Evolutionary conservation across 2,888 invertebrate species (phyloP).

Genomic region (Lepidonotus clava): DNA sequence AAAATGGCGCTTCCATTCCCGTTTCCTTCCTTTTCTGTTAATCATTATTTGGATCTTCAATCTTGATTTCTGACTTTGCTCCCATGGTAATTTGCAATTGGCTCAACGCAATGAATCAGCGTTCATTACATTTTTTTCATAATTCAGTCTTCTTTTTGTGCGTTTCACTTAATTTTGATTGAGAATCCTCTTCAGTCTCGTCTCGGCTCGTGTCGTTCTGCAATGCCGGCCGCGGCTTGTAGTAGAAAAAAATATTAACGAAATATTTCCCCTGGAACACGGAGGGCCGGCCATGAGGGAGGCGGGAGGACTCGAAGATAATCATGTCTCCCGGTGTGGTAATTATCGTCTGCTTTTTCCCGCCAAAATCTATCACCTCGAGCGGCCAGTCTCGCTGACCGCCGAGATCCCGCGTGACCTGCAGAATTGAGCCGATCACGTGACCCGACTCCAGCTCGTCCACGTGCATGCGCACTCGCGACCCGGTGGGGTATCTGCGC

Average conservation of each 20-base stretch:
- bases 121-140: no score
- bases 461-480: slow-evolving; percentile 20
- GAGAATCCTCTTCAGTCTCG: no score
- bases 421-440: slow-evolving; percentile 10
- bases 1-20: no score
- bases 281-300: not conserved
- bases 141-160: no score
- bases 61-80: no score
- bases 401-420: not conserved
- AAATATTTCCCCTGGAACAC: not conserved
- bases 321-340: slow-evolving; percentile 27
- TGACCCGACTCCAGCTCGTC: slow-evolving; percentile 1
- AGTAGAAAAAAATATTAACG: not conserved
- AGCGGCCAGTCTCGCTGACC: not conserved
- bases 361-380: slow-evolving; percentile 18
- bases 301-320: slow-evolving; percentile 3
- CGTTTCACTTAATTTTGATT: no score
- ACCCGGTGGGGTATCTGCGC: not conserved
- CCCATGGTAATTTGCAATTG: no score
- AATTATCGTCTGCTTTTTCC: not conserved
- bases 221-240: not conserved
- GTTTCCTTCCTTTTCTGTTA: no score
- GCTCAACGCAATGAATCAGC: no score
- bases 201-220: not conserved
- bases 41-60: no score